Percentiles rank a stretch among this genome's conserved stretches.
Conservation (phyloP, 1,140 invertebrate genomes). For the Zaprionus ornatus region DNA sequence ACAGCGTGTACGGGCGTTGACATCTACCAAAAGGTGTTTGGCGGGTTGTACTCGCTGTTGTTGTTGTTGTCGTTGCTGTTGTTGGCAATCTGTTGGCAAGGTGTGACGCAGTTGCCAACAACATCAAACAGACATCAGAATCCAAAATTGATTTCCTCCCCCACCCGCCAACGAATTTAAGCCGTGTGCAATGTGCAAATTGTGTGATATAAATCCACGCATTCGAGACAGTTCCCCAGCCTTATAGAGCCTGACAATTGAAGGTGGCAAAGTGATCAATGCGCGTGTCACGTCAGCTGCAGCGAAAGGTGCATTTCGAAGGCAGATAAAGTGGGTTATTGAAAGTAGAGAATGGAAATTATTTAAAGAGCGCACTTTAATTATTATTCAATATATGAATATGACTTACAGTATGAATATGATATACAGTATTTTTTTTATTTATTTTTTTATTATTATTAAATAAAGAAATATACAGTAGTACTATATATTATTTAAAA, state of each 20-base stretch:
- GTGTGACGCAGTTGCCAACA: constrained; percentile 65
- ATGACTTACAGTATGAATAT: no score
- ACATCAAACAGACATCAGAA: constrained; percentile 55
- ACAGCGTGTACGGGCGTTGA: constrained; percentile 67
- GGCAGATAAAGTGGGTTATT: neutral
- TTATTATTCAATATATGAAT: no score
- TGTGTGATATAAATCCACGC: constrained; percentile 24
- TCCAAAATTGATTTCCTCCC: constrained; percentile 42
- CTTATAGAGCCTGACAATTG: constrained; percentile 8
- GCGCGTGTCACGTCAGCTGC: constrained; percentile 18
- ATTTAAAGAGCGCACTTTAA: neutral
- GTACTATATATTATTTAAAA: no score
- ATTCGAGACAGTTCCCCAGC: constrained; percentile 1
- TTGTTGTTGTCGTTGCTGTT: constrained; percentile 19
- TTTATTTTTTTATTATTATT: no score
- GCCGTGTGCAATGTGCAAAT: constrained; percentile 36
- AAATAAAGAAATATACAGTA: no score
- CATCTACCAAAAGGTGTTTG: constrained; percentile 69
- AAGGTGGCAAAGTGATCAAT: constrained; percentile 27
- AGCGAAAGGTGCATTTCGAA: constrained; percentile 30
- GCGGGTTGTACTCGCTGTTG: constrained; percentile 35
- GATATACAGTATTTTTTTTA: no score
- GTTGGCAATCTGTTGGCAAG: constrained; percentile 56
- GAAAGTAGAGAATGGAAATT: neutral
- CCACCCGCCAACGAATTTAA: neutral